Evolutionary conservation across 2,797 vertebrate genomes (phyloP).

Genomic region (Mormyrus proboscirostris): DNA sequence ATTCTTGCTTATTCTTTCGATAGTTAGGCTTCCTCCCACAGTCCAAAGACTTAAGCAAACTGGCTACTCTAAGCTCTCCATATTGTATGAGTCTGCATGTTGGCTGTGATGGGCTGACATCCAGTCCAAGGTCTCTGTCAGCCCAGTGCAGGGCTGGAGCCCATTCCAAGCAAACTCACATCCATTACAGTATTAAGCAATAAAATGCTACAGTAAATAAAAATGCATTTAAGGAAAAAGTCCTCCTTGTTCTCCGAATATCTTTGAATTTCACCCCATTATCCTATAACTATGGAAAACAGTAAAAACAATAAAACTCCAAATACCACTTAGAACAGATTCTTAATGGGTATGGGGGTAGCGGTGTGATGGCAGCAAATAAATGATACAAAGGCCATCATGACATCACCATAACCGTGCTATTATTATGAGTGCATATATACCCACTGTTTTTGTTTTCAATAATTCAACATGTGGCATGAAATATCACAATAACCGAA

Average conservation of each 20-base stretch:
- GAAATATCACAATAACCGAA: background rate
- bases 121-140: background rate
- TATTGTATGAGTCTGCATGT: background rate
- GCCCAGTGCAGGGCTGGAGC: background rate
- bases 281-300: background rate
- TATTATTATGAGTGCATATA: background rate
- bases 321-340: slow-evolving; percentile 16
- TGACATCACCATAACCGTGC: background rate
- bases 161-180: background rate
- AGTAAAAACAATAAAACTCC: slow-evolving; percentile 9
- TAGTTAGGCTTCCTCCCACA: background rate
- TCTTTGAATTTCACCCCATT: slow-evolving; percentile 11
- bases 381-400: background rate
- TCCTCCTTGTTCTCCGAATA: background rate
- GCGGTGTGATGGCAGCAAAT: background rate
- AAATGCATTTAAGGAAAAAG: slow-evolving; percentile 4
- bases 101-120: background rate
- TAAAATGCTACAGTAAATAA: slow-evolving; percentile 18
- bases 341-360: background rate
- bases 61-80: background rate
- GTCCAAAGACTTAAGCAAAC: background rate
- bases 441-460: background rate
- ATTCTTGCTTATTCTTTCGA: background rate
- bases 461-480: background rate
- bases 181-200: background rate